Base-by-base conservation (phyloP, 1,140 invertebrate species). In the Steinernema feltiae region DNA sequence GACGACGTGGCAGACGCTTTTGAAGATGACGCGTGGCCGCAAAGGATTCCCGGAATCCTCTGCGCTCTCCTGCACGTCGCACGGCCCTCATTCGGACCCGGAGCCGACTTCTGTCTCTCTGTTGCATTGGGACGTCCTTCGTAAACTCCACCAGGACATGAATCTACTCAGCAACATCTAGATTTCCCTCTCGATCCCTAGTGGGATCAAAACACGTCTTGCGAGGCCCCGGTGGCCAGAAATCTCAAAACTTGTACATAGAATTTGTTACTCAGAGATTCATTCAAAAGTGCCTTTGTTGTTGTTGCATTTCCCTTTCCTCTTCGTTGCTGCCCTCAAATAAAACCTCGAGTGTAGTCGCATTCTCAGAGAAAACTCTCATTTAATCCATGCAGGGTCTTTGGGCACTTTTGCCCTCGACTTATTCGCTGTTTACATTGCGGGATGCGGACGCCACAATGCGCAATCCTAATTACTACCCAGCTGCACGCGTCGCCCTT, bases 1-100 rank as follows among this genome's bases (percentile, higher is more conserved):
- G 70, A 70, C 70, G 21, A 78, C 77, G 21, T 78, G 73, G 73
- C 53, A 63, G 24, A 63, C 53, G 53, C 53, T 63, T 7, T 21
- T 63, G 12, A 63, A 63, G 53, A 63, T 63, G 53, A 63, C 53
- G 12, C 12, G 53, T 3, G 24, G 53, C 15, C 7, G 24, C 15
- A 63, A 27, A 27, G 53, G 24, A 3, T 27, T 21, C 53, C 24
- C 24, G 15, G 15, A 15, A 21, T 17, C 12, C 3, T 15, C 53
- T 3, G 15, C 12, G 24, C 24, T n/a, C 53, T 12, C 53, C 53
- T 63, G 53, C 24, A 3, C 53, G 7, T 27, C 12, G 7, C 12
- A 3, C 53, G 53, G 53, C 2, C 53, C 53, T 27, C 53, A 63
- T 27, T 63, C 53, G 12, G 53, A 63, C 53, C 53, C 53, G 12